A percentile compares a stretch with the other conserved stretches of the same genome.
phyloP scores from a whole-genome alignment of 2,888 invertebrate genomes.

The Rhingia rostrata region DNA sequence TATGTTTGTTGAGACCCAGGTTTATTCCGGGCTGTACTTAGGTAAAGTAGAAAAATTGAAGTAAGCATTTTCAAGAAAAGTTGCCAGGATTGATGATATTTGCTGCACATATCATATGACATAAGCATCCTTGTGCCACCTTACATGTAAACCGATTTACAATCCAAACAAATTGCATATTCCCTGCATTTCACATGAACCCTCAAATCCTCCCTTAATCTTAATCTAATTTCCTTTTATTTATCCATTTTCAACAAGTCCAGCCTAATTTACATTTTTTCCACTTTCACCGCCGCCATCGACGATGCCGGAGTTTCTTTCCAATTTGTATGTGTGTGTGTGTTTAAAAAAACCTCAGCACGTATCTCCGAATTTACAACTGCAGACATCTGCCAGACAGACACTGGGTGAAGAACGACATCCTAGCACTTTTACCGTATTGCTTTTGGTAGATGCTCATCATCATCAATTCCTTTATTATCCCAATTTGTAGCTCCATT shows the following conservation, averaged over 20 bases:
- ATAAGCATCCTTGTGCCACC: too few relatives aligned
- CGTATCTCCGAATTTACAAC: slow-evolving; percentile 55
- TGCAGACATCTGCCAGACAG: slow-evolving; percentile 65
- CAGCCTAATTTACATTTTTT: slow-evolving; percentile 51
- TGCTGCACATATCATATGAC: too few relatives aligned
- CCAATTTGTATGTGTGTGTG: not conserved
- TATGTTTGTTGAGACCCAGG: too few relatives aligned
- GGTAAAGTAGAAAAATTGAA: too few relatives aligned
- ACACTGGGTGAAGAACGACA: slow-evolving; percentile 25
- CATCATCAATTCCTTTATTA: slow-evolving; percentile 77
- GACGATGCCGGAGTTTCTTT: not conserved
- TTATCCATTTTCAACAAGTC: slow-evolving; percentile 49
- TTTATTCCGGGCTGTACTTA: too few relatives aligned
- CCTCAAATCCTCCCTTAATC: slow-evolving; percentile 10
- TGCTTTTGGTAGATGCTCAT: slow-evolving; percentile 50
- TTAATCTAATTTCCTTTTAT: slow-evolving; percentile 44
- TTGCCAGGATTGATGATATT: too few relatives aligned
- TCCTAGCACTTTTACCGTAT: slow-evolving; percentile 1
- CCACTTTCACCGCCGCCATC: slow-evolving; percentile 26
- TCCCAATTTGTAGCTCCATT: slow-evolving; percentile 78
- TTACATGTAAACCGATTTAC: too few relatives aligned
- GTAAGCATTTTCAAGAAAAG: too few relatives aligned
- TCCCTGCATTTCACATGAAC: too few relatives aligned
- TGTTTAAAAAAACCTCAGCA: slow-evolving; percentile 43
- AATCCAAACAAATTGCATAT: too few relatives aligned